Base-by-base conservation (phyloP, 2,113 vertebrate species). In the Corythoichthys intestinalis region DNA sequence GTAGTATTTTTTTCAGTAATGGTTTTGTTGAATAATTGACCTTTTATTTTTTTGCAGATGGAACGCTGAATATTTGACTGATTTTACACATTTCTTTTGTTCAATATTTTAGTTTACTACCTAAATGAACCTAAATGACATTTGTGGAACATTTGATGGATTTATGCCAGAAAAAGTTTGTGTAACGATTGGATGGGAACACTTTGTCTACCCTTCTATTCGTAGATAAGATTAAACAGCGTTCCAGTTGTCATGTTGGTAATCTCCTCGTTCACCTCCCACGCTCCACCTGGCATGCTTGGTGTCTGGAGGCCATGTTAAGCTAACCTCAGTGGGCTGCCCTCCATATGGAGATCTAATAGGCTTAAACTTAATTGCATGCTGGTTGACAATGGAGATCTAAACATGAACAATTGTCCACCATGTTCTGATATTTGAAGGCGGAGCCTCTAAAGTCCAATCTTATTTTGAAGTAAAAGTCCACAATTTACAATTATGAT, bases 341-440 rank as follows among this genome's bases (percentile, higher is more conserved):
- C 91, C 67, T 59, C 66, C 39, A 15, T 4, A 63, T 69, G 59
- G 5, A 76, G 61, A 56, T 54, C 35, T 92, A 89, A 93, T 84
- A 67, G 71, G 89, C 78, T 92, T 92, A 88, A 34, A 37, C 69
- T 8, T 56, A 34, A 20, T 28, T 1, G 8, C 7, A 28, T 15
- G 49, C 49, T 50, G 49, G 17, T 15, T 1, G 3, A 15, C 49
- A 17, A 15, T 6, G 4, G 15, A 17, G 15, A 46, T 50, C 12
- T 3, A 50, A 50, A 14, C 48, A 15, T 50, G 12, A 50, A 50
- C 48, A 50, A 15, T 50, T 50, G 4, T 15, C 48, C 35, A 4
- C 3, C 2, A 17, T 6, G 2, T 6, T 3, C 17, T 53, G 6
- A 14, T 41, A 15, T 50, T 50, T 50, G 48, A 14, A 50, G 12